Conservation (phyloP, 1,140 invertebrate genomes). For the Coboldia fuscipes region DNA sequence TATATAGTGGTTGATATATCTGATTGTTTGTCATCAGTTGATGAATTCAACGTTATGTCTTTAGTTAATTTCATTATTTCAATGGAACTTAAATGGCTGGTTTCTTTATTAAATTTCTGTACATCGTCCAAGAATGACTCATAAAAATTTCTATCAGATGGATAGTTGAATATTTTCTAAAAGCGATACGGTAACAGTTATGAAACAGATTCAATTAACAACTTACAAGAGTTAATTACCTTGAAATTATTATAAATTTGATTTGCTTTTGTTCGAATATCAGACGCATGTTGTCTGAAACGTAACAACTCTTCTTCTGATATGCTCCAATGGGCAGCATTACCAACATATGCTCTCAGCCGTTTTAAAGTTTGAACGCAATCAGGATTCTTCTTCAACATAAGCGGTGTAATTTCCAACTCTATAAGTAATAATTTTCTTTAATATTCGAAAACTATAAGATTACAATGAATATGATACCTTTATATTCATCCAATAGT, state of each 20-base stretch:
- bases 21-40: neutral
- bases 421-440: conserved; percentile 26
- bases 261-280: conserved; percentile 41
- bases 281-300: conserved; percentile 40
- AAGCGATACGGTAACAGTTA: conserved; percentile 4
- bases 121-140: conserved; percentile 31
- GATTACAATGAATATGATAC: conserved; percentile 9
- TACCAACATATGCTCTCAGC: conserved; percentile 49
- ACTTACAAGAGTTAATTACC: conserved; percentile 16
- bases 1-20: neutral
- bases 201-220: conserved; percentile 9
- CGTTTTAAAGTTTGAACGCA: conserved; percentile 56
- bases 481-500: conserved; percentile 31
- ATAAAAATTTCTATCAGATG: conserved; percentile 29
- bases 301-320: conserved; percentile 30
- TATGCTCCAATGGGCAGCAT: conserved; percentile 45
- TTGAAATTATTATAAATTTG: conserved; percentile 37
- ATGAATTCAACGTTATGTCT: neutral
- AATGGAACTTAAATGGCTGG: conserved; percentile 29
- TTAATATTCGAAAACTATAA: conserved; percentile 10
- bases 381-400: conserved; percentile 69
- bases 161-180: conserved; percentile 25
- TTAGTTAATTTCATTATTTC: conserved; percentile 14
- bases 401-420: conserved; percentile 45
- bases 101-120: conserved; percentile 28